A percentile compares a stretch with the other conserved stretches of the same genome.
Conservation (phyloP, 1,140 invertebrate genomes). For the Calephelis nemesis region DNA sequence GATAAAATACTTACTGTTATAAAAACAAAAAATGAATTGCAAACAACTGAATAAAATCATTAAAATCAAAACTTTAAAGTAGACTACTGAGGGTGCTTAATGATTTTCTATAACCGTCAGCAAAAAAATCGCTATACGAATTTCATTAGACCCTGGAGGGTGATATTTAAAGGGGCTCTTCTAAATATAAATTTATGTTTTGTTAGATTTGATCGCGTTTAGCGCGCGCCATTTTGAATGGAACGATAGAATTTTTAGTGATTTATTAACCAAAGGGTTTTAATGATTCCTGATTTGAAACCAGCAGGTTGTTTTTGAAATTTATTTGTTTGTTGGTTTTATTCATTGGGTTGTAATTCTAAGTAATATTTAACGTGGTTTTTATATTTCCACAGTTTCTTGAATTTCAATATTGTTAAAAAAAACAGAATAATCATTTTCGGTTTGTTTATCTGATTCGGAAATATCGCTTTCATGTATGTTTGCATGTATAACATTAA, state of each 20-base stretch:
- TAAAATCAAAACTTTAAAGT: background rate
- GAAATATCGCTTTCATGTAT: too few species aligned
- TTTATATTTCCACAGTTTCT: too few species aligned
- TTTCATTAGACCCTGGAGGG: conserved; percentile 55
- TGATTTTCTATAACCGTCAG: conserved; percentile 14
- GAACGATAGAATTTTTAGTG: conserved; percentile 47
- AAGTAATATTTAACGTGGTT: too few species aligned
- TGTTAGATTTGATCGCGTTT: conserved; percentile 72
- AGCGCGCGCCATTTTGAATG: conserved; percentile 49
- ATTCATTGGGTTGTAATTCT: background rate
- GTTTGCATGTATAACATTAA: too few species aligned
- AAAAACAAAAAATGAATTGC: too few species aligned
- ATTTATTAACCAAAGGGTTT: conserved; percentile 60
- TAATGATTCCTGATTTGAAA: conserved; percentile 35
- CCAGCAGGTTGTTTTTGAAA: conserved; percentile 24
- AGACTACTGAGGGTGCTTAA: background rate
- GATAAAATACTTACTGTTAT: too few species aligned
- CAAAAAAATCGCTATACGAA: conserved; percentile 31
- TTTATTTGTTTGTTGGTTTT: conserved; percentile 19
- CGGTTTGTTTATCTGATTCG: too few species aligned
- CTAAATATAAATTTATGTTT: conserved; percentile 77
- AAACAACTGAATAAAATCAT: too few species aligned
- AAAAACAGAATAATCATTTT: too few species aligned
- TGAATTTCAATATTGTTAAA: too few species aligned
- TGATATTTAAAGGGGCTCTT: conserved; percentile 56